Base-by-base conservation (phyloP, 2,113 vertebrate genomes). In the Butorides virescens region DNA sequence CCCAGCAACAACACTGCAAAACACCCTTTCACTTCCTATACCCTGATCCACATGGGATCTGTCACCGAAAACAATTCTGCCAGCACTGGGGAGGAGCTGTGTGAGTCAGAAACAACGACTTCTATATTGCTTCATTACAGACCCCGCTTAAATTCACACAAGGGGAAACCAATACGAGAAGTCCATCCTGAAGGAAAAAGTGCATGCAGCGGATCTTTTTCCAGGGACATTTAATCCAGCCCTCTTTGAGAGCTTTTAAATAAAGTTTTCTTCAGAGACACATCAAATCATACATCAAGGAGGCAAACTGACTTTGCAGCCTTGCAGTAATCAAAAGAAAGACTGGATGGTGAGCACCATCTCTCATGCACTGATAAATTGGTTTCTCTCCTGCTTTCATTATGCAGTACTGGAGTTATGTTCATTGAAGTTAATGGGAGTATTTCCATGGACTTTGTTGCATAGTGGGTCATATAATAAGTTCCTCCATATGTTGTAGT, bases 381-480 rank as follows among this genome's bases (percentile, higher is more conserved):
- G 46, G 20, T 75, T 96, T 92, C 73, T 89, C 77, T 87, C 58
- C 74, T 61, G 71, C 56, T 91, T 90, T 94, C 81, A 83, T 88
- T 90, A 95, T 42, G 71, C 81, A 80, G 58, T 14, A 18, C 50
- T 79, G 87, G 75, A 91, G 87, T 76, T 85, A 88, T 63, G 77
- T 46, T 91, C 77, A 88, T 36, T 67, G 77, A 68, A 92, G 89
- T 90, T 91, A 97, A 97, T 90, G 67, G 81, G 59, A 79, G 89
- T 36, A 93, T 93, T 95, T 96, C 94, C 75, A 88, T 76, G 90
- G 89, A 95, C 61, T 95, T 90, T 86, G 67, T 90, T 92, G 90
- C 66, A 85, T 93, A 80, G 75, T 59, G 84, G 92, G 71, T 94
- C 89, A 92, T 62, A 82, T 77, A 78, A 80, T 93, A 86, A 86